These are phyloP conservation scores for Numida meleagris DNA, from an alignment of 2,113 vertebrate genomes.

Conservation along the genomic window DNA sequence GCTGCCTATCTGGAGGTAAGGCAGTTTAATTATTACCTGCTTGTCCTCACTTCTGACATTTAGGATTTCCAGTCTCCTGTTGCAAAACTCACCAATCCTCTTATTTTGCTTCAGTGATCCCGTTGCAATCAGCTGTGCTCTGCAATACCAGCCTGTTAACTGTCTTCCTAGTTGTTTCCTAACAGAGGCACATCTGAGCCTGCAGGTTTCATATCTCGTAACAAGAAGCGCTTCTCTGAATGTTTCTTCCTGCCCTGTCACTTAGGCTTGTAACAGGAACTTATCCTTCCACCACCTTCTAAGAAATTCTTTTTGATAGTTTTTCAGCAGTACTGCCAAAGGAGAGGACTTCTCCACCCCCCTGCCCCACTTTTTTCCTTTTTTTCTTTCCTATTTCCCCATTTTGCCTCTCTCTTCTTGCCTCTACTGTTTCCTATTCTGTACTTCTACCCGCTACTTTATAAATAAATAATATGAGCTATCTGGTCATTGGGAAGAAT, in stretches of 20 bases:
- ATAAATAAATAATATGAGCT: neutral
- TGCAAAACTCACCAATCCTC: neutral
- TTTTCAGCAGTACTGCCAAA: neutral
- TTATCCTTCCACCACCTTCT: neutral
- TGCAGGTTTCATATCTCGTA: neutral
- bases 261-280: neutral
- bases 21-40: neutral
- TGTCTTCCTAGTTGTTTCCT: neutral
- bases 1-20: neutral
- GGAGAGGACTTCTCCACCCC: neutral
- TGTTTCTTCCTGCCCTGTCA: neutral
- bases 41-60: neutral
- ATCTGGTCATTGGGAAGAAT: neutral
- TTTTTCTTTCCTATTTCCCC: fast-evolving
- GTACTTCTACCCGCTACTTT: neutral
- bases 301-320: neutral
- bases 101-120: neutral
- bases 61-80: neutral
- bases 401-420: neutral
- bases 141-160: neutral
- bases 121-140: neutral
- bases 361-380: neutral
- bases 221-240: fast-evolving
- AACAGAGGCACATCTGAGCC: neutral
- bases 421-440: neutral